Percentiles rank a stretch among this genome's conserved stretches.
Conservation (phyloP, 1,140 invertebrate species). For the Schlechtendalia chinensis region DNA sequence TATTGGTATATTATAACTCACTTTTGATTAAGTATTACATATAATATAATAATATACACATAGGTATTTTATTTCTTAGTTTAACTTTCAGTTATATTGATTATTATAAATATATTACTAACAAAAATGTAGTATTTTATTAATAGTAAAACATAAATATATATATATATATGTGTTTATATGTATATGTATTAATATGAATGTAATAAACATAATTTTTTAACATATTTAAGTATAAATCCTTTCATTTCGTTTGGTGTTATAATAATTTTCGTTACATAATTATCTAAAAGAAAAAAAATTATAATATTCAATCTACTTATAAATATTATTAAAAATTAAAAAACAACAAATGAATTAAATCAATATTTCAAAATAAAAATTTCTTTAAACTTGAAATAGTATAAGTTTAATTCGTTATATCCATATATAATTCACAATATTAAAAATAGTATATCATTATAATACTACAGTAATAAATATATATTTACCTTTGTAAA, state of each 20-base stretch:
- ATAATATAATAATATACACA: neutral
- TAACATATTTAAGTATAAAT: neutral
- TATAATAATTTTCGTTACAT: constrained; percentile 1
- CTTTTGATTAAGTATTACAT: neutral
- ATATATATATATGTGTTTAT: too few species aligned
- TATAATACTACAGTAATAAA: neutral
- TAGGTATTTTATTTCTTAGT: too few species aligned
- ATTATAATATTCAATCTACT: too few species aligned
- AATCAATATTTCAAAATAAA: neutral
- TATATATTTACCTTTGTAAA: neutral
- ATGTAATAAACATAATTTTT: neutral
- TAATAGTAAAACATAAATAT: neutral
- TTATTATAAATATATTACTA: neutral
- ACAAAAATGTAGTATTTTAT: neutral
- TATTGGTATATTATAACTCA: constrained; percentile 11
- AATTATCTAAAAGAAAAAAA: neutral
- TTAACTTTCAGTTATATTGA: too few species aligned
- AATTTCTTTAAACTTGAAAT: neutral
- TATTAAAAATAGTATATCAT: too few species aligned
- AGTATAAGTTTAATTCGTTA: neutral
- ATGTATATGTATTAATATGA: neutral
- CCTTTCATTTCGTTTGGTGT: constrained; percentile 10
- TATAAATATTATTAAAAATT: neutral
- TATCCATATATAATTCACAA: too few species aligned
- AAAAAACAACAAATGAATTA: neutral